phyloP scores from a whole-genome alignment of 2,888 invertebrate genomes.

The Lapara coniferarum region DNA sequence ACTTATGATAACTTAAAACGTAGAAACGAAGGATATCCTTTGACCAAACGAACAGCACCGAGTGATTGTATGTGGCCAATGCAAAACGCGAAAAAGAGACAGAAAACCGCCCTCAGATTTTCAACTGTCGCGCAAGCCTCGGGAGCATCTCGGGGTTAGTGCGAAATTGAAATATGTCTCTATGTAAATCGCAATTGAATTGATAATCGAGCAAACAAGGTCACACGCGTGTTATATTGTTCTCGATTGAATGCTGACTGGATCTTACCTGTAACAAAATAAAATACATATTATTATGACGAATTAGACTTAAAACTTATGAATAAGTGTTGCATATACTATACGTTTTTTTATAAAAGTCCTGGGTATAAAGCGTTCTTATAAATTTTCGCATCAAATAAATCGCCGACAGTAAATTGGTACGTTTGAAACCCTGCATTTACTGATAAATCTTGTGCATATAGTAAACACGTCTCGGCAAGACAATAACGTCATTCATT shows the following conservation, averaged over 20 bases:
- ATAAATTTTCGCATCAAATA: conserved; percentile 13
- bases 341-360: not conserved
- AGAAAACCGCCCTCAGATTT: conserved; percentile 61
- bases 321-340: not conserved
- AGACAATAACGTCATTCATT: conserved; percentile 49
- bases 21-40: not conserved
- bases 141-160: conserved; percentile 48
- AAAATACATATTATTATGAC: conserved; percentile 41
- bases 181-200: conserved; percentile 68
- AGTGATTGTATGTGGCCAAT: not conserved
- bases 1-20: no score
- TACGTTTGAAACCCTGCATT: conserved; percentile 3
- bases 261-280: conserved; percentile 78
- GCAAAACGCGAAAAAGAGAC: conserved; percentile 21
- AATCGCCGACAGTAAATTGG: conserved; percentile 8
- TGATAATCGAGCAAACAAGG: conserved; percentile 68
- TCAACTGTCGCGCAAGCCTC: conserved; percentile 63
- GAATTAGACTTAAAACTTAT: conserved; percentile 20
- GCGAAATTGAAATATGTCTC: conserved; percentile 72
- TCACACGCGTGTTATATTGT: conserved; percentile 52
- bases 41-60: not conserved
- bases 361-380: not conserved
- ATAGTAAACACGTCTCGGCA: conserved; percentile 28
- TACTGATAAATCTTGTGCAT: conserved; percentile 22
- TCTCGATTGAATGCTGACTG: not conserved